Evolutionary conservation across 2,888 invertebrate genomes (phyloP).

Genomic region (Neoscelio sp.): DNA sequence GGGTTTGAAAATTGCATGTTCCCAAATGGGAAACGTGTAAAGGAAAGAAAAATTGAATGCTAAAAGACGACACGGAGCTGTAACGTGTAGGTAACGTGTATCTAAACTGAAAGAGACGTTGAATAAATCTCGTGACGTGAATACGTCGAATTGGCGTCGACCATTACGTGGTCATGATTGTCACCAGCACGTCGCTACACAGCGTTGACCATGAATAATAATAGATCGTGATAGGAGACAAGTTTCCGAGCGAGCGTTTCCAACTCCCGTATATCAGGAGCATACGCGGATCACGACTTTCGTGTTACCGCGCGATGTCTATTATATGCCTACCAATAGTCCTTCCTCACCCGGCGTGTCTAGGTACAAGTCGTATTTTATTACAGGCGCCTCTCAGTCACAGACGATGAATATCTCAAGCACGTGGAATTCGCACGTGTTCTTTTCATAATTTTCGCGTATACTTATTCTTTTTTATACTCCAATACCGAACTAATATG

Average conservation of each 20-base stretch:
- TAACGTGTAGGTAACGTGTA: conserved; percentile 38
- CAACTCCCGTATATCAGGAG: conserved; percentile 74
- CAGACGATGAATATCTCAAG: conserved; percentile 51
- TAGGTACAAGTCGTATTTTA: conserved; percentile 62
- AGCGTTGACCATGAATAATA: conserved; percentile 68
- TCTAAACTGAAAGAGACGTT: conserved; percentile 23
- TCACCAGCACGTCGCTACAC: conserved; percentile 62
- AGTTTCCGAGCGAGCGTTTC: conserved; percentile 65
- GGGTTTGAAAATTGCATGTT: too few species aligned
- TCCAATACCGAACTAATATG: not conserved
- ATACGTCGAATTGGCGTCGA: conserved; percentile 69
- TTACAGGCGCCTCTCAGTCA: conserved; percentile 51
- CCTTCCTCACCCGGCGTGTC: conserved; percentile 56
- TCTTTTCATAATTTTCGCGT: not conserved
- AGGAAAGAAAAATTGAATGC: not conserved
- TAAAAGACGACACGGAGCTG: not conserved
- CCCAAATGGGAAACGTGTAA: too few species aligned
- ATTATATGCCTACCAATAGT: conserved; percentile 71
- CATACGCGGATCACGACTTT: conserved; percentile 79
- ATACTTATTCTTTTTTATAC: too few species aligned
- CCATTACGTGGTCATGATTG: conserved; percentile 75
- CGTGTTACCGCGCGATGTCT: conserved; percentile 75
- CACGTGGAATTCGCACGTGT: conserved; percentile 17
- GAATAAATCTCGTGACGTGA: conserved; percentile 61
- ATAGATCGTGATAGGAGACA: conserved; percentile 69